phyloP scores from a whole-genome alignment of 2,113 vertebrate genomes.

The Oryzias celebensis region DNA sequence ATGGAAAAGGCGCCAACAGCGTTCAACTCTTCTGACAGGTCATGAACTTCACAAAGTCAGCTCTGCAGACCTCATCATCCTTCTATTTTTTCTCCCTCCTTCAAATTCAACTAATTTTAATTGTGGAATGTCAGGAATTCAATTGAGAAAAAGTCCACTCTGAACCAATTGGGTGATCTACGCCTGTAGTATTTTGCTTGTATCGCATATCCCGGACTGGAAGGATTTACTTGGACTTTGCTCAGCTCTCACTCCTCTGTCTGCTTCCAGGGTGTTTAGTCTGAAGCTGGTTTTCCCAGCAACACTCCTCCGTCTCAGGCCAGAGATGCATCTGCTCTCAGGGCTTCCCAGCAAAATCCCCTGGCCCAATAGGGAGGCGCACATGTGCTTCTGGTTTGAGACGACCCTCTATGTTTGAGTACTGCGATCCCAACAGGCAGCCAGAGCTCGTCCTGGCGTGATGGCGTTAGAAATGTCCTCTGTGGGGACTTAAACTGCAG shows the following conservation, averaged over 20 bases:
- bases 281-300: constrained; percentile 76
- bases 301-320: constrained; percentile 34
- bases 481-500: constrained; percentile 1
- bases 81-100: not conserved
- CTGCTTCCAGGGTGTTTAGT: constrained; percentile 76
- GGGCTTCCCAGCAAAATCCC: constrained; percentile 30
- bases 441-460: not conserved
- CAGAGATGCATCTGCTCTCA: constrained; percentile 52
- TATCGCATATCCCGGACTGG: constrained; percentile 69
- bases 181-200: constrained; percentile 72
- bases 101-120: constrained; percentile 54
- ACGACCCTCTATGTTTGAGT: constrained; percentile 33
- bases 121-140: constrained; percentile 68
- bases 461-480: not conserved
- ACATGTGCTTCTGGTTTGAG: constrained; percentile 43
- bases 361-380: constrained; percentile 46
- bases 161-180: constrained; percentile 60
- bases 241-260: constrained; percentile 44
- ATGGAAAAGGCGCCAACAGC: constrained; percentile 19
- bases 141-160: constrained; percentile 31
- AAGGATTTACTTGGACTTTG: constrained; percentile 69
- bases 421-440: constrained; percentile 15
- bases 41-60: too few relatives aligned
- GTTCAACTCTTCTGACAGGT: constrained; percentile 17
- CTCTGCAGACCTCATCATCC: too few relatives aligned